Conservation (phyloP, 2,888 invertebrate species). For the Cephonodes hylas region DNA sequence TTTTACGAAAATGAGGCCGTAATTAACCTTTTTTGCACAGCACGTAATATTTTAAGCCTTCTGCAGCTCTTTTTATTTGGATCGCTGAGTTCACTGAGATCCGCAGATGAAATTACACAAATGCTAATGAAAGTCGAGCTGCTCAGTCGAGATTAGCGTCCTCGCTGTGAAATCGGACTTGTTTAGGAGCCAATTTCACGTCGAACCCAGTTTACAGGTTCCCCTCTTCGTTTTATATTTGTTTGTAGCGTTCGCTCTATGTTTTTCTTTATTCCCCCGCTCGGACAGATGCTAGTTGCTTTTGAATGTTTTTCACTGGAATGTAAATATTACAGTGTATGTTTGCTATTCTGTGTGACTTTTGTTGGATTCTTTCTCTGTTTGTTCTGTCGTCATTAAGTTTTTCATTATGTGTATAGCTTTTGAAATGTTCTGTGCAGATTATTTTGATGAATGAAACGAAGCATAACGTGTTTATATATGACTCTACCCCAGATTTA, state of each 20-base stretch:
- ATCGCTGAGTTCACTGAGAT: slow-evolving; percentile 28
- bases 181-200: slow-evolving; percentile 55
- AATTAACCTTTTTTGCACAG: neutral
- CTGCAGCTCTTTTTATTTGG: neutral
- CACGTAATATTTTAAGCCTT: neutral
- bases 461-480: too few relatives aligned
- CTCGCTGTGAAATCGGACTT: slow-evolving; percentile 60
- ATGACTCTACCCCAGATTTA: too few relatives aligned
- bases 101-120: slow-evolving; percentile 71
- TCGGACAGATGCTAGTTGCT: neutral
- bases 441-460: too few relatives aligned
- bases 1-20: neutral
- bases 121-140: slow-evolving; percentile 71
- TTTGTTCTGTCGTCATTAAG: neutral
- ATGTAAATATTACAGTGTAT: neutral
- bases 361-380: neutral
- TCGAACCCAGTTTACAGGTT: slow-evolving; percentile 29
- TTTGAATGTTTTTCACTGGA: neutral
- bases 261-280: neutral
- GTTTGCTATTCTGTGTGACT: neutral
- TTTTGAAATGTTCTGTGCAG: too few relatives aligned
- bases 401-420: too few relatives aligned
- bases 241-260: slow-evolving; percentile 21
- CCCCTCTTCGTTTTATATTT: slow-evolving; percentile 24
- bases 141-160: slow-evolving; percentile 62